Evolutionary conservation across 2,888 invertebrate species (phyloP).

Genomic region (Pyrgus malvae): DNA sequence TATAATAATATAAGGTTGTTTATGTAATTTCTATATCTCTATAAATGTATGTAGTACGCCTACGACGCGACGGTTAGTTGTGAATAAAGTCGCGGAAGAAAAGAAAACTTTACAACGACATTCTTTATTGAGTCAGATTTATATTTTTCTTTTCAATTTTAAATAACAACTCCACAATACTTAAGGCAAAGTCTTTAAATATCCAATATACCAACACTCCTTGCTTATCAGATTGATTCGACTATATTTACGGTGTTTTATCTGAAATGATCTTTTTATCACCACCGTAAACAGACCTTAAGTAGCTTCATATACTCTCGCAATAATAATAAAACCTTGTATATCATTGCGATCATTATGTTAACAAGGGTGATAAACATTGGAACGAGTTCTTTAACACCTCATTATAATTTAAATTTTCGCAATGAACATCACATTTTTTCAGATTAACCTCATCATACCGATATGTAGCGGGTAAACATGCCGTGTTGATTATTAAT

Average conservation of each 20-base stretch:
- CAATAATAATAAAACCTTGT: conserved; percentile 15
- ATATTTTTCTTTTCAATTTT: too few species aligned
- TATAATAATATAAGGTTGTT: too few species aligned
- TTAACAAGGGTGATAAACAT: conserved; percentile 33
- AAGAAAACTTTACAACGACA: too few species aligned
- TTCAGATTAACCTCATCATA: conserved; percentile 35
- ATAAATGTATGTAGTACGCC: too few species aligned
- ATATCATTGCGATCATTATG: conserved; percentile 25
- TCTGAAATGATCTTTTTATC: conserved; percentile 1
- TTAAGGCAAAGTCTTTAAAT: too few species aligned
- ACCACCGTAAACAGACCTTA: not conserved
- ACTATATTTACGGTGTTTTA: conserved; percentile 7
- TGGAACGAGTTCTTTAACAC: conserved; percentile 35
- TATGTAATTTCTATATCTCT: too few species aligned
- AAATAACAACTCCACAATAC: too few species aligned
- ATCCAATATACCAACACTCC: too few species aligned
- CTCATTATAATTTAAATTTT: conserved; percentile 39
- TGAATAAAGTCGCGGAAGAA: too few species aligned
- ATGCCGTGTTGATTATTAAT: conserved; percentile 56
- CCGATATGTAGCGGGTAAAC: conserved; percentile 54
- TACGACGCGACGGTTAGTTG: too few species aligned
- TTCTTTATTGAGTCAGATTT: too few species aligned
- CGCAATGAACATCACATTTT: conserved; percentile 39
- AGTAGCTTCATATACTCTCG: not conserved
- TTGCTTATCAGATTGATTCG: too few species aligned